Conservation (phyloP, 2,797 vertebrate genomes). For the Sarcoramphus papa region DNA sequence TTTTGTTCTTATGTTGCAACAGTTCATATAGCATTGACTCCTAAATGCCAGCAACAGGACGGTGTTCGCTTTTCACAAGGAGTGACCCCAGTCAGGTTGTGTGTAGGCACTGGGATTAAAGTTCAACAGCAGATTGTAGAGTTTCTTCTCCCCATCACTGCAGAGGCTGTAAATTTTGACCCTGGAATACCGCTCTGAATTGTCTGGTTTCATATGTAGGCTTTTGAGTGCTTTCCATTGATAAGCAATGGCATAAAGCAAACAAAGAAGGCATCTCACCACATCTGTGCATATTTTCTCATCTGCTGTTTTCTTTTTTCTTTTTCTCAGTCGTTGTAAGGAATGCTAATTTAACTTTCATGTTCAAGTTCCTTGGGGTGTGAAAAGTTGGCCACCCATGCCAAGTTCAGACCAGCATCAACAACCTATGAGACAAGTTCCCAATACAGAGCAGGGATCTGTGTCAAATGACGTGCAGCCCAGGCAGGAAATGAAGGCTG, state of each 20-base stretch:
- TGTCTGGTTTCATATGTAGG: background rate
- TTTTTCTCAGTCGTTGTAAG: background rate
- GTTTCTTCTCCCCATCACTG: background rate
- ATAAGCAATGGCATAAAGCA: background rate
- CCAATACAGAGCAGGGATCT: background rate
- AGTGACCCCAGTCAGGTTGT: accelerated
- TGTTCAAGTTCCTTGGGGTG: background rate
- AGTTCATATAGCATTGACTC: background rate
- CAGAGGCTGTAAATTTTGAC: background rate
- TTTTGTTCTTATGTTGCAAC: background rate
- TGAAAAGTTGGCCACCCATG: background rate
- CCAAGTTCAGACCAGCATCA: background rate
- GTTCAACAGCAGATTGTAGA: background rate
- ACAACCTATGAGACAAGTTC: background rate
- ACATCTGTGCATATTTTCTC: background rate
- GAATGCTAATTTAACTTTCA: background rate
- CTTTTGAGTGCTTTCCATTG: background rate
- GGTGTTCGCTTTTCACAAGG: background rate
- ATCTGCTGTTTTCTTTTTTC: background rate
- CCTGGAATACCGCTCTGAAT: background rate
- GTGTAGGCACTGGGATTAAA: background rate
- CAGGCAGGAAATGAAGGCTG: background rate
- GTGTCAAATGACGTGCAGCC: background rate
- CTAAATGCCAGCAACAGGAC: background rate
- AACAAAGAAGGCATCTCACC: background rate